Evolutionary conservation across 2,113 vertebrate species (phyloP).

Genomic region (Gavia stellata): DNA sequence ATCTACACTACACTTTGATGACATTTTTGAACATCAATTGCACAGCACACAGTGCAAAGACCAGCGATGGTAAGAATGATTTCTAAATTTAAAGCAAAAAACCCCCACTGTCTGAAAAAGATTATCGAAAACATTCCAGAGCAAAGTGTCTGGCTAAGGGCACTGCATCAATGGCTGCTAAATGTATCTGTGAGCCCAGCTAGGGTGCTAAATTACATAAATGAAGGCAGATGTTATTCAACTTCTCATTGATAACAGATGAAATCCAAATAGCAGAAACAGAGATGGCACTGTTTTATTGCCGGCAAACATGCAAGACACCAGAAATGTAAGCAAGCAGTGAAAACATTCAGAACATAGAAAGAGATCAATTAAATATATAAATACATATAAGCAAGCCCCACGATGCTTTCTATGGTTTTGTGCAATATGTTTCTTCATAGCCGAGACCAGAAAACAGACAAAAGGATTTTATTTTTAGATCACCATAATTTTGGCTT

Average conservation of each 20-base stretch:
- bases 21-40: not conserved
- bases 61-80: constrained; percentile 15
- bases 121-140: constrained; percentile 56
- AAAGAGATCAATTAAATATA: not conserved
- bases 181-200: constrained; percentile 2
- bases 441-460: constrained; percentile 19
- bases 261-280: not conserved
- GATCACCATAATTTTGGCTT: not conserved
- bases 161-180: constrained; percentile 9
- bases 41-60: constrained; percentile 19
- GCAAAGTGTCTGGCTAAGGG: constrained; percentile 26
- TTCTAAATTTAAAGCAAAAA: constrained; percentile 29
- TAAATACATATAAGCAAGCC: not conserved
- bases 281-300: not conserved
- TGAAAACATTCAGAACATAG: not conserved
- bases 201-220: constrained; percentile 23
- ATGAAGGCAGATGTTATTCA: not conserved
- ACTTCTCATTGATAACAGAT: not conserved
- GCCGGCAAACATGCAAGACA: constrained; percentile 39
- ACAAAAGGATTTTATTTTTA: constrained; percentile 25
- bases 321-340: not conserved
- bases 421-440: not conserved
- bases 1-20: constrained; percentile 87
- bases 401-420: constrained; percentile 26
- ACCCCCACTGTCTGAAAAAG: not conserved